Base-by-base conservation (phyloP, 2,888 invertebrate genomes). In the Microctonus brassicae region DNA sequence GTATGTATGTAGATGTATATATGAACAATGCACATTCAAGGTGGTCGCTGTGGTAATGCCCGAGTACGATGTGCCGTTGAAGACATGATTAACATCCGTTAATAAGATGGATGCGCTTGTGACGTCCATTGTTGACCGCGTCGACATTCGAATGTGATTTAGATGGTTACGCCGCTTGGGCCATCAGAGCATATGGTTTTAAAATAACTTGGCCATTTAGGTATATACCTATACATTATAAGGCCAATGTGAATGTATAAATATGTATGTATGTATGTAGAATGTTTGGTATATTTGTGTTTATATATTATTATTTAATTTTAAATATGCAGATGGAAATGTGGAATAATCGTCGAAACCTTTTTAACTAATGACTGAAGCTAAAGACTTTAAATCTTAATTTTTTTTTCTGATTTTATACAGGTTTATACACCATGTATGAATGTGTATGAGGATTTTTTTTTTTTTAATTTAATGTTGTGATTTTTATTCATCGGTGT, bases 31-130 rank as follows among this genome's bases (percentile, higher is more conserved):
- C 82, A 77, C 80, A 75, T 47, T 82, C 83, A 79, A 81, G 87
- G 87, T 87, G 87, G 87, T 87, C 87, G 85, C 79, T 75, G 60
- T 78, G 81, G 81, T 84, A 84, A 86, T 83, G 81, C 83, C 77
- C 75, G 42, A 33, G 80, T 78, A 83, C 83, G 83, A 84, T 85
- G 85, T 83, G 86, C 83, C 83, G 85, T 81, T 85, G 86, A 87
- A 86, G 87, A 87, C 87, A 84, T 83, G 87, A 87, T 87, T 87
- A 87, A 87, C 86, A 87, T 87, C 86, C 85, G 85, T 85, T 87
- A 87, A 87, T 87, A 87, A 87, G 86, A 86, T 85, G 84, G 84
- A 86, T 85, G 84, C 80, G 83, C 81, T 78, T 80, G 78, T 84
- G 85, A 85, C 83, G 82, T 79, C 80, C 82, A 86, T 86, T 87